These are phyloP conservation scores for Eulacestoma nigropectus DNA, from an alignment of 2,113 vertebrate genomes.

Conservation along the genomic window DNA sequence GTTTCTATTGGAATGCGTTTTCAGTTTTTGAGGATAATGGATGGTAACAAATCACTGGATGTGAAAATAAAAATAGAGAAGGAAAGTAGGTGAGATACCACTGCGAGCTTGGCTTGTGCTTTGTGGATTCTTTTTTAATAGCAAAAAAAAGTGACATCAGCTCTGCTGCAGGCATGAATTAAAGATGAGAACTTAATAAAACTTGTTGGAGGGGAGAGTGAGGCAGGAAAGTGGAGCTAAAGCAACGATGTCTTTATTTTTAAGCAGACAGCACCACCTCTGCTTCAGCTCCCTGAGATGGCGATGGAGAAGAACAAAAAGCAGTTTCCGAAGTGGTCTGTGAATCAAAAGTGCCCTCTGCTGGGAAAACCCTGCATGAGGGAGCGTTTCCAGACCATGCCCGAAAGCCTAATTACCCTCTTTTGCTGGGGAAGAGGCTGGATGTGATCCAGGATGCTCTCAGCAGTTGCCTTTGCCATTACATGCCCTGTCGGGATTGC, in stretches of 20 bases:
- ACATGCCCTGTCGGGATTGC: constrained; percentile 5
- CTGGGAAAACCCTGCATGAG: constrained; percentile 37
- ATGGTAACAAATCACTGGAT: constrained; percentile 26
- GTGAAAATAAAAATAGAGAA: constrained; percentile 38
- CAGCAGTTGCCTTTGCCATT: constrained; percentile 14
- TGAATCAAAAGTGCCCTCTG: constrained; percentile 69
- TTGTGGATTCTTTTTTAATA: constrained; percentile 39
- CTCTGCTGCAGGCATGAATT: constrained; percentile 67
- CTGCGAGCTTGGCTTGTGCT: constrained; percentile 15
- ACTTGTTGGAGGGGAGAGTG: constrained; percentile 46
- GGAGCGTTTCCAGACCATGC: not conserved
- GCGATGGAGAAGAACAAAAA: not conserved
- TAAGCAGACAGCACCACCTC: constrained; percentile 74
- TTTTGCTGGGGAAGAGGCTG: not conserved
- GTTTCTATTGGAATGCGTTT: not conserved
- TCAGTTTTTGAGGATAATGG: not conserved
- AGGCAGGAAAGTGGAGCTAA: constrained; percentile 13
- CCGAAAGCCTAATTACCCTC: not conserved
- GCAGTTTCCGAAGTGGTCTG: not conserved
- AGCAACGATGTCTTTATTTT: constrained; percentile 59
- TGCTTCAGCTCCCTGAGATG: constrained; percentile 14
- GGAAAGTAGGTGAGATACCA: constrained; percentile 24
- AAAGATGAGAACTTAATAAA: constrained; percentile 74
- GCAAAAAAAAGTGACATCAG: constrained; percentile 59
- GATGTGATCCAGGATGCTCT: not conserved